phyloP scores from a whole-genome alignment of 2,113 vertebrate genomes.

The Poeciliopsis occidentalis region DNA sequence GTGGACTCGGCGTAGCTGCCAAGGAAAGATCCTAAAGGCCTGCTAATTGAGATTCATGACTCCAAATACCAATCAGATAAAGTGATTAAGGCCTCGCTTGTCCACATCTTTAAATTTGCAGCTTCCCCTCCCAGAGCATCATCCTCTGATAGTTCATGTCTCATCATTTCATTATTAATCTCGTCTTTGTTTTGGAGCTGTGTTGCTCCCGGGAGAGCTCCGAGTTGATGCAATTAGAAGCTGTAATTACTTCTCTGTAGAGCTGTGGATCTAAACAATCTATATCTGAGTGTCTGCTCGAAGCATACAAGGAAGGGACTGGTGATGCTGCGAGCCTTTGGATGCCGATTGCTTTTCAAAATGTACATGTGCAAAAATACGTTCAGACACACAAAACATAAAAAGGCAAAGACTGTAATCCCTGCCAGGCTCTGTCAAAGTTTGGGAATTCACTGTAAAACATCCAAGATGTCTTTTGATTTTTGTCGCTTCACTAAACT shows the following conservation, averaged over 20 bases:
- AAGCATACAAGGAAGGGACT: background rate
- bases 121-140: constrained; percentile 56
- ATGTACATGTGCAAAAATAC: background rate
- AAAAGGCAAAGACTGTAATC: background rate
- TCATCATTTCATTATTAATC: constrained; percentile 71
- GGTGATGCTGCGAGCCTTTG: constrained; percentile 1
- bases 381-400: background rate
- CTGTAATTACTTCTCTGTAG: constrained; percentile 57
- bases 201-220: constrained; percentile 42
- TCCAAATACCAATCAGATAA: constrained; percentile 73
- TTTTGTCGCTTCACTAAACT: background rate
- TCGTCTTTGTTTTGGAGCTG: constrained; percentile 61
- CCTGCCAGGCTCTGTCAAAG: background rate
- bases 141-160: constrained; percentile 53
- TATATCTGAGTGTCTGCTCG: constrained; percentile 16
- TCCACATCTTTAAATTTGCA: constrained; percentile 67
- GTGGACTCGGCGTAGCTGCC: constrained; percentile 51
- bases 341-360: background rate
- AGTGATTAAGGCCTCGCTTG: constrained; percentile 68
- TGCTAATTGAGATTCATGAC: constrained; percentile 73
- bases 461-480: background rate
- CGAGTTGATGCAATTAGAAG: constrained; percentile 51
- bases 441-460: background rate
- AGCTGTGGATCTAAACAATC: constrained; percentile 59
- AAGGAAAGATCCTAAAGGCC: constrained; percentile 45